Conservation (phyloP, 2,888 invertebrate species). For the Dichetophora obliterata region DNA sequence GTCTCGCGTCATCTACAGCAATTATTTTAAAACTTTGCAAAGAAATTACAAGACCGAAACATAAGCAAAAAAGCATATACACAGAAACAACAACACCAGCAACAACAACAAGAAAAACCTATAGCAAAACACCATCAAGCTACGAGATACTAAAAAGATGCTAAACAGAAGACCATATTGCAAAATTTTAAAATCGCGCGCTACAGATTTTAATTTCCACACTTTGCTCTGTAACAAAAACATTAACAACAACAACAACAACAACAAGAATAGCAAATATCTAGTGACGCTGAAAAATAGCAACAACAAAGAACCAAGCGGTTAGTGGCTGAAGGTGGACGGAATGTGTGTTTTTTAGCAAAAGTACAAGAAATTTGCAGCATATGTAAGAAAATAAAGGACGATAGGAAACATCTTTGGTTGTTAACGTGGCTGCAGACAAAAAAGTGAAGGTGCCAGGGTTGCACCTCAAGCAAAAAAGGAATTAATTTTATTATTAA, state of each 20-base stretch:
- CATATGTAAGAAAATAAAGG: slow-evolving; percentile 28
- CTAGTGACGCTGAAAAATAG: neutral
- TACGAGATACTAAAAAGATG: neutral
- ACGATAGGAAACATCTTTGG: slow-evolving; percentile 19
- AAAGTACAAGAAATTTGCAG: neutral
- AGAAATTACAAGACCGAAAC: slow-evolving; percentile 13
- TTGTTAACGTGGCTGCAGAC: neutral
- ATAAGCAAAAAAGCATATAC: neutral
- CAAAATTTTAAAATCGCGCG: slow-evolving; percentile 30
- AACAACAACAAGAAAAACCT: neutral
- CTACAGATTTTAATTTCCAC: slow-evolving; percentile 34
- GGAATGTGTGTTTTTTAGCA: neutral
- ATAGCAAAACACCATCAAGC: too few relatives aligned
- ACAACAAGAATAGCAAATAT: neutral
- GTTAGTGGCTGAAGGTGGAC: neutral
- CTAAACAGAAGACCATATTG: slow-evolving; percentile 26
- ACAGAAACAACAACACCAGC: neutral
- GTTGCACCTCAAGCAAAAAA: neutral
- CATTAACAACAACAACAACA: neutral
- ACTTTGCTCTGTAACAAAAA: slow-evolving; percentile 4
- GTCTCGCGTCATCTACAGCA: slow-evolving; percentile 17
- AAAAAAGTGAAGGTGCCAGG: neutral
- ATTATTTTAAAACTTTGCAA: slow-evolving; percentile 27
- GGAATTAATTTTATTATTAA: too few relatives aligned
- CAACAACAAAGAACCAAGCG: neutral